Evolutionary conservation across 2,888 invertebrate species (phyloP), one percentile per base, ranked within the genome.

Genomic region (Lumbricus terrestris): DNA sequence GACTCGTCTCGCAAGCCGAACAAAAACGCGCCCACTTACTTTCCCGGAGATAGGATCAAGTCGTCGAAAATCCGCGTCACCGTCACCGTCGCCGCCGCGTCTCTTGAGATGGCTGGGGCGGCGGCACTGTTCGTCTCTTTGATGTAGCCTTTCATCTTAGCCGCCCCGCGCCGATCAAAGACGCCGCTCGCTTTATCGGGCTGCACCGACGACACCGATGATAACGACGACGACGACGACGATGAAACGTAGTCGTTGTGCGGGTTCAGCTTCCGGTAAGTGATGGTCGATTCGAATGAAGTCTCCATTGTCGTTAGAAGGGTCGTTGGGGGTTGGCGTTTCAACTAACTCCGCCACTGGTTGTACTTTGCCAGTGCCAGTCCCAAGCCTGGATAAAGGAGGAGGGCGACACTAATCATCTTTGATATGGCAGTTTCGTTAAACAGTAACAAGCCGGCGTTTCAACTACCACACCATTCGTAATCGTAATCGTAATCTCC

Each of bases 1-100:
- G 69, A 4, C 69, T n/a, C 29, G 16, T n/a, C 69, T 29, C 69
- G 11, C 4, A 69, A 69, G 6, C n/a, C 69, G 6, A n/a, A 69
- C 69, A 69, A 69, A n/a, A 69, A 69, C 69, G 69, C n/a, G 85
- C 23, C 37, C 37, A 85, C 85, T 85, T 85, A 85, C 85, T 85
- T 85, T 37, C n/a, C 85, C 1, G 85, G 85, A 34, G 85, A 85
- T 85, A 85, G 85, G 35, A 85, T 85, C 85, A 85, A 35, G 85
- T 85, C 85, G 34, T 85, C 35, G 35, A 85, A 69, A 69, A 1
- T 4, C 8, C 69, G 85, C 20, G 85, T 34, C n/a, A n/a, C n/a
- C n/a, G n/a, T n/a, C n/a, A n/a, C n/a, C n/a, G n/a, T n/a, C n/a
- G n/a, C n/a, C 33, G 34, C 85, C 18, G 85, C 85, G 35, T 34